phyloP scores from a whole-genome alignment of 2,888 invertebrate genomes.

The Gari tellinella region DNA sequence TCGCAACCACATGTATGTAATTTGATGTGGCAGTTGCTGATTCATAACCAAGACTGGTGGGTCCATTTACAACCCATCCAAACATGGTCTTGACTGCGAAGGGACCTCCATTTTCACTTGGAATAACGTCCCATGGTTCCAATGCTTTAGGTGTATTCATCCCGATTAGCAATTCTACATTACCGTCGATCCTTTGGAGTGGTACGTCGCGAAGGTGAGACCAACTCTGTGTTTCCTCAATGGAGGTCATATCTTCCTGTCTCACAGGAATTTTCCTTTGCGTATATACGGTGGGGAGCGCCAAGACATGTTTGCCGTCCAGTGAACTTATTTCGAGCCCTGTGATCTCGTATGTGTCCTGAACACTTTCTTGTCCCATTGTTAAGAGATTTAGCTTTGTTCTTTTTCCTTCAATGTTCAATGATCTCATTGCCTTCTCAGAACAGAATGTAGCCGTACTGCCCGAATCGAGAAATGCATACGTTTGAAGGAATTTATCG shows the following conservation, averaged over 20 bases:
- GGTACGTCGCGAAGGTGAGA: slow-evolving; percentile 28
- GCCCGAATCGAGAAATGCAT: slow-evolving; percentile 49
- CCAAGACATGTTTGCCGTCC: slow-evolving; percentile 14
- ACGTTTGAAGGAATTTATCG: slow-evolving; percentile 35
- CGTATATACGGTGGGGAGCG: slow-evolving; percentile 22
- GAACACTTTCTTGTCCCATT: not conserved
- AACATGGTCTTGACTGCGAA: slow-evolving; percentile 48
- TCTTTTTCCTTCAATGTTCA: slow-evolving; percentile 15
- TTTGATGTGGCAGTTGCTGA: not conserved
- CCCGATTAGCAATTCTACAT: slow-evolving; percentile 48
- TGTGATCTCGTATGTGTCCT: slow-evolving; percentile 1
- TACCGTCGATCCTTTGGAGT: slow-evolving; percentile 30
- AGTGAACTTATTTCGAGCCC: slow-evolving; percentile 33
- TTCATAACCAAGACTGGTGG: not conserved
- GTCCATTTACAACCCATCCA: slow-evolving; percentile 55
- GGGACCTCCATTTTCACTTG: slow-evolving; percentile 32
- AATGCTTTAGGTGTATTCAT: slow-evolving; percentile 49
- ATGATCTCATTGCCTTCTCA: slow-evolving; percentile 1
- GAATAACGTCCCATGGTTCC: slow-evolving; percentile 55
- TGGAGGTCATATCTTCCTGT: slow-evolving; percentile 16
- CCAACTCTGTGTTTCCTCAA: slow-evolving; percentile 22
- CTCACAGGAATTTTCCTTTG: slow-evolving; percentile 23
- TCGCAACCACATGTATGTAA: no score
- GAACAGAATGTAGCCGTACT: slow-evolving; percentile 47
- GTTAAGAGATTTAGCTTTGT: slow-evolving; percentile 3